phyloP scores from a whole-genome alignment of 2,113 vertebrate genomes.

The Craseonycteris thonglongyai region DNA sequence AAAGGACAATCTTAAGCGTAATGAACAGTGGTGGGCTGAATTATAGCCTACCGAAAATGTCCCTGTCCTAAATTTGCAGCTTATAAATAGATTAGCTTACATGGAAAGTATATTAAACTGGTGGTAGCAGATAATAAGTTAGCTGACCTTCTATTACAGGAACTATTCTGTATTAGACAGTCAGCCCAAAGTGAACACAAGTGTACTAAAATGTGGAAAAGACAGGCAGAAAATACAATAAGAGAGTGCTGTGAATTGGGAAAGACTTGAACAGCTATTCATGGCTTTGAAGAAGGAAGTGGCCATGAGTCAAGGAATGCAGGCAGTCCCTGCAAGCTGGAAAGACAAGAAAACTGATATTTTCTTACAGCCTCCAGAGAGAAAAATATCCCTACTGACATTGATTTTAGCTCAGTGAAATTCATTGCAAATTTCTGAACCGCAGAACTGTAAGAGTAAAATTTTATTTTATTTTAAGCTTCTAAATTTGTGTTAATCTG shows the following conservation, averaged over 20 bases:
- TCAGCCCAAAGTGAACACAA: not conserved
- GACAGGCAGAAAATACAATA: not conserved
- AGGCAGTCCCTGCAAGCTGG: not conserved
- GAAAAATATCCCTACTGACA: not conserved
- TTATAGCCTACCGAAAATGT: not conserved
- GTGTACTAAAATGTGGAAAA: not conserved
- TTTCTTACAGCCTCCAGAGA: not conserved
- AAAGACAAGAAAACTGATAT: not conserved
- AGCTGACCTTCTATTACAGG: not conserved
- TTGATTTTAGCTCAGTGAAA: not conserved
- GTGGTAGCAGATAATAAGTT: not conserved
- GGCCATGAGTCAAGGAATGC: not conserved
- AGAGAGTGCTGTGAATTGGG: not conserved
- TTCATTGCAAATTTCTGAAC: not conserved
- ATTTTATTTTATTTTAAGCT: not conserved
- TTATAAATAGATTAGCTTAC: too few species aligned
- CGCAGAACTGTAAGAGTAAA: not conserved
- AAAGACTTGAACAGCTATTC: not conserved
- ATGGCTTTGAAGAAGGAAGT: not conserved
- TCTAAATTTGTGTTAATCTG: not conserved
- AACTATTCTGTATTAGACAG: not conserved
- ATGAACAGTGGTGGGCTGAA: not conserved
- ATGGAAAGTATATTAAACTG: not conserved
- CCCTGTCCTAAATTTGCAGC: not conserved
- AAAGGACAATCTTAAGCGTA: not conserved